A percentile compares a stretch with the other conserved stretches of the same genome.
These are phyloP conservation scores for Oryzias celebensis DNA, from an alignment of 2,113 vertebrate species.

Conservation along the genomic window DNA sequence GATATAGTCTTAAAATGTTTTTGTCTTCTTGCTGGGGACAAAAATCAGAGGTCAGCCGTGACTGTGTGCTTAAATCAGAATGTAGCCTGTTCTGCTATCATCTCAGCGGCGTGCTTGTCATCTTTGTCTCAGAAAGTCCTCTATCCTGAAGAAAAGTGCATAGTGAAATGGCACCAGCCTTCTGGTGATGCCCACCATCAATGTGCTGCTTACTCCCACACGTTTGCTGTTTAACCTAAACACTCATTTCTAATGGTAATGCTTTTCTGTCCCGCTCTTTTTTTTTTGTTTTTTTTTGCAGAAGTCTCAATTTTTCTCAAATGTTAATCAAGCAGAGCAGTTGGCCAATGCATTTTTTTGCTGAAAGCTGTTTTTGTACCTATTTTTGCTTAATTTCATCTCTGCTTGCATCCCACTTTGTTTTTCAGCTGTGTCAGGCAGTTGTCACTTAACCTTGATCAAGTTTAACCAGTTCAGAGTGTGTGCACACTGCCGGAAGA, in stretches of 20 bases:
- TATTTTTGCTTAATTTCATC: background rate
- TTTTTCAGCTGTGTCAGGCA: constrained; percentile 18
- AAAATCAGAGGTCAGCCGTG: constrained; percentile 42
- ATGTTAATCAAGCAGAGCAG: too few species aligned
- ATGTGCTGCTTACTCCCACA: constrained; percentile 41
- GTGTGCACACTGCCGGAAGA: constrained; percentile 12
- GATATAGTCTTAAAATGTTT: constrained; percentile 18
- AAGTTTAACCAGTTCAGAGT: constrained; percentile 13
- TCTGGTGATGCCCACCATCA: constrained; percentile 46
- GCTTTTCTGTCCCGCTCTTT: too few species aligned
- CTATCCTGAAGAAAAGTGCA: constrained; percentile 22
- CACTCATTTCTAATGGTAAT: too few species aligned
- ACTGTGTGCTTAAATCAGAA: constrained; percentile 26
- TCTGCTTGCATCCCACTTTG: background rate
- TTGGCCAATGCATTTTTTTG: background rate
- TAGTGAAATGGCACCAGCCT: constrained; percentile 29
- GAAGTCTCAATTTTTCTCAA: too few species aligned
- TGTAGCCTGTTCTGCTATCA: constrained; percentile 11
- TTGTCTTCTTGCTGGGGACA: constrained; percentile 25
- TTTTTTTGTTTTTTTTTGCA: too few species aligned
- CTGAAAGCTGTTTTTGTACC: background rate
- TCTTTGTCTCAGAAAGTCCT: constrained; percentile 16
- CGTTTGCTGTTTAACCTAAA: background rate
- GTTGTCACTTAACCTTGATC: constrained; percentile 24
- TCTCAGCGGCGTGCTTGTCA: constrained; percentile 6